These are phyloP conservation scores for Tichodroma muraria DNA, from an alignment of 2,113 vertebrate species.

Conservation along the genomic window DNA sequence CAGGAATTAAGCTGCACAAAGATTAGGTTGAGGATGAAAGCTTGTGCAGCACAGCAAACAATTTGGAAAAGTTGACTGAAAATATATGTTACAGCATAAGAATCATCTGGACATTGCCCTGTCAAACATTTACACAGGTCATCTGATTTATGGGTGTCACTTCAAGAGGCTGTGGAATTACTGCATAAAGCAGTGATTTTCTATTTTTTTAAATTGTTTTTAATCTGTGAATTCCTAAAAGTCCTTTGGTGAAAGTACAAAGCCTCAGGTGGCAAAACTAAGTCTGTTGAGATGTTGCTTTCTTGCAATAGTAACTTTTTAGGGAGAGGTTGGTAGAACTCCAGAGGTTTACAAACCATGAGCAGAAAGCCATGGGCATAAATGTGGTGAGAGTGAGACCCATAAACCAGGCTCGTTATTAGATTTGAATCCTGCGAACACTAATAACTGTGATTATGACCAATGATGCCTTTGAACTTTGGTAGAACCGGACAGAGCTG, in stretches of 20 bases:
- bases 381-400: neutral
- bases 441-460: neutral
- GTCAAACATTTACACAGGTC: conserved; percentile 20
- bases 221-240: neutral
- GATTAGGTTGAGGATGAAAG: neutral
- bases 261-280: neutral
- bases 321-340: neutral
- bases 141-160: neutral
- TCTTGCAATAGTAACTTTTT: neutral
- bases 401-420: neutral
- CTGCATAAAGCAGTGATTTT: neutral
- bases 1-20: neutral
- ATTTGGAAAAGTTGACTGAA: neutral
- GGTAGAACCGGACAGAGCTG: neutral
- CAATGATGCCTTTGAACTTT: neutral
- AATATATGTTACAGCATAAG: neutral
- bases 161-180: neutral
- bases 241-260: neutral
- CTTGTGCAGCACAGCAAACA: neutral
- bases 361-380: neutral
- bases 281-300: neutral
- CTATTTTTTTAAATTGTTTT: neutral
- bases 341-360: neutral
- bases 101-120: conserved; percentile 8
- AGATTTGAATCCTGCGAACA: neutral